A percentile compares a stretch with the other conserved stretches of the same genome.
These are phyloP conservation scores for Shargacucullia verbasci DNA, from an alignment of 2,888 invertebrate species.

Conservation along the genomic window DNA sequence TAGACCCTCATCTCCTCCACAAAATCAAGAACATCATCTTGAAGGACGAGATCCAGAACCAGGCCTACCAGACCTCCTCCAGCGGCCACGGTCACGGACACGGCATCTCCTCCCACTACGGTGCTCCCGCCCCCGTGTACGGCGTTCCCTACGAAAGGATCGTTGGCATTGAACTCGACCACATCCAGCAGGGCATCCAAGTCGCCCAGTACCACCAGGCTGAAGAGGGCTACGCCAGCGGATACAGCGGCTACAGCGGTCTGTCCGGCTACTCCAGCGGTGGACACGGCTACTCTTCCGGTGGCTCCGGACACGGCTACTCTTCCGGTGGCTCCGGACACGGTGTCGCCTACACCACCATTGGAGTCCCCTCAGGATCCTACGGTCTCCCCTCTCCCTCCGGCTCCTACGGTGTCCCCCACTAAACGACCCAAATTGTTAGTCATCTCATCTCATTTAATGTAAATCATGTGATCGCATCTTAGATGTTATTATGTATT, in stretches of 20 bases:
- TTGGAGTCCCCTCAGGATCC: conserved; percentile 83
- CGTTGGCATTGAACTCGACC: conserved; percentile 95
- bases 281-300: conserved; percentile 68
- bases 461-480: conserved; percentile 86
- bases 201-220: conserved; percentile 95
- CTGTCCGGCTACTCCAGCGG: conserved; percentile 67
- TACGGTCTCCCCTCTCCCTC: conserved; percentile 86
- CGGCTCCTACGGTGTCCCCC: conserved; percentile 83
- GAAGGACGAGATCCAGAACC: conserved; percentile 92
- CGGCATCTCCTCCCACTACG: conserved; percentile 91
- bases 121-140: conserved; percentile 91
- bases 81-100: conserved; percentile 76
- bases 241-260: conserved; percentile 80
- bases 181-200: conserved; percentile 95
- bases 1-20: conserved; percentile 94
- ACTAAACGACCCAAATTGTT: conserved; percentile 74
- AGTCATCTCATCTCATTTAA: conserved; percentile 84
- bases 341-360: conserved; percentile 75
- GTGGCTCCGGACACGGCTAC: conserved; percentile 75
- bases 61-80: conserved; percentile 82
- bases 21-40: conserved; percentile 95
- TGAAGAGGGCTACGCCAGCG: conserved; percentile 85
- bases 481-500: conserved; percentile 84
- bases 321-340: conserved; percentile 68
- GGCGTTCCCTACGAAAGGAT: conserved; percentile 92